Evolutionary conservation across 2,797 vertebrate genomes (phyloP), one percentile per base, ranked within the genome.

Genomic region (Myioborus miniatus): DNA sequence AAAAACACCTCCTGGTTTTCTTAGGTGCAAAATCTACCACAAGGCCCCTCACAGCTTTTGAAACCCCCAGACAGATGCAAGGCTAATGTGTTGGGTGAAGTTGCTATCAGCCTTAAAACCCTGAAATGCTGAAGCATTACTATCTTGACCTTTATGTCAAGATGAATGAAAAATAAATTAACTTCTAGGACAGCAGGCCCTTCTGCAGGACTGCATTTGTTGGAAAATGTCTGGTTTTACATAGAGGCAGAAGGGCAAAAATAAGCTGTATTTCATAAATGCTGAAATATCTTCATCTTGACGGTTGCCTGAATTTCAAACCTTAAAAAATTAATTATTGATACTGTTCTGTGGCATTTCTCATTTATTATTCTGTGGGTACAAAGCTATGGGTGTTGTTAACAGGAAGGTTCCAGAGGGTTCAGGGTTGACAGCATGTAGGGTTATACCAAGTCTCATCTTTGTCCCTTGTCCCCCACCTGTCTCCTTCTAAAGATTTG

Each of bases 131-230:
- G 71, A 79, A 69, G 41, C 5, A 1, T 90, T 82, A 36, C 30
- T 87, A 15, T 79, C 44, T 67, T 87, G 80, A 93, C 74, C 86
- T 94, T 91, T 76, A 52, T 74, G 71, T 82, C 74, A 80, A 92
- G 56, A 90, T 82, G 77, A 90, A 90, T 77, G 75, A 89, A 94
- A 92, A 93, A 17, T 41, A 67, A 78, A 91, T 87, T 67, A 85
- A 60, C 27, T 82, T 81, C 59, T 82, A 43, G 76, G 46, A 83
- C 65, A 86, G 65, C 41, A 71, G 29, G 41, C 11, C 52, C 58
- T 91, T 68, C 49, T 85, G 56, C 71, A 77, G 65, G 64, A 39
- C 27, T 52, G 27, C 36, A 14, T 78, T 89, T 62, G 12, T 65
- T 89, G 39, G 63, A 52, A 83, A 78, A 76, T 26, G 6, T 34